Evolutionary conservation across 2,888 invertebrate species (phyloP), one percentile per base, ranked within the genome.

Genomic region (Copidosoma aretas): DNA sequence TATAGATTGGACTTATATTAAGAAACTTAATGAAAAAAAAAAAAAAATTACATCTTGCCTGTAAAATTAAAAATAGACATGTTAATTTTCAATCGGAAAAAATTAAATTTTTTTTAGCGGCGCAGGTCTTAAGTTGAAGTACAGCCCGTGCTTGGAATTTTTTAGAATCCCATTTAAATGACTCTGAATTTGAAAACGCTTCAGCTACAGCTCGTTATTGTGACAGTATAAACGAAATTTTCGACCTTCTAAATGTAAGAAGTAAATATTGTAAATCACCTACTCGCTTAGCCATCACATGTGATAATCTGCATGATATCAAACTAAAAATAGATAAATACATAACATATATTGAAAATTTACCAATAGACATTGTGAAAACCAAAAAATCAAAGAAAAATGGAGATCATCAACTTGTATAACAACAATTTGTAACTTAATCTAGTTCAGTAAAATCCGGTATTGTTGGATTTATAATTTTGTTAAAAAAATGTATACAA

Each of bases 241-340:
- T 76, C 70, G 75, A 78, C 63, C 64, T 77, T n/a, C 54, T 76
- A 14, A 77, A 77, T 66, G 64, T 32, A 5, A 63, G 64, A 63
- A 74, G 65, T 62, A 60, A 60, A 53, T 69, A 73, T 67, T 63
- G 59, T 32, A 60, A 53, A 57, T 54, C 51, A 52, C 64, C 62
- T 52, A 59, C 32, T 54, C 53, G 46, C 60, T 61, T 19, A 56
- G 53, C 54, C 43, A 43, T 68, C 8, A 53, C 24, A 5, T 19
- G 32, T 51, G 39, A 69, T 21, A 39, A 54, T 60, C 17, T 56
- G 17, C 32, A 24, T 8, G 14, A 52, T 21, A 41, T 71, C 12
- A 66, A 70, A 63, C 3, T 15, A 12, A 56, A 56, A 32, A 17
- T 25, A 0, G 56, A 56, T 21, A 19, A 54, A 14, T 56, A 22